These are phyloP conservation scores for Hypercompe scribonia DNA, from an alignment of 2,888 invertebrate species.

Conservation along the genomic window DNA sequence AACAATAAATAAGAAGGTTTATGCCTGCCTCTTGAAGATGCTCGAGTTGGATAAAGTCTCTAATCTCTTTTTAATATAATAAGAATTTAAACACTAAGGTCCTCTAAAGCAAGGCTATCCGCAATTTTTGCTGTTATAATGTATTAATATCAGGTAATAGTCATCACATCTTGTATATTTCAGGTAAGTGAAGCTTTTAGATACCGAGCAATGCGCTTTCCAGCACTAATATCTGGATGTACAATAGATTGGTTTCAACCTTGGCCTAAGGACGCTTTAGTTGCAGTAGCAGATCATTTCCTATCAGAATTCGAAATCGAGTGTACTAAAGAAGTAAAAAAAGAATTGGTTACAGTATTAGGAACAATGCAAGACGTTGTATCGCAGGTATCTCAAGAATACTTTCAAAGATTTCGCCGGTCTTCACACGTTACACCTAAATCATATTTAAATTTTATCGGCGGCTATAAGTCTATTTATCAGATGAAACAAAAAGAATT, in stretches of 20 bases:
- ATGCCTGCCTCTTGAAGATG: too few species aligned
- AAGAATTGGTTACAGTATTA: conserved; percentile 94
- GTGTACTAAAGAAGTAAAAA: conserved; percentile 93
- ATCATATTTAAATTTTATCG: conserved; percentile 97
- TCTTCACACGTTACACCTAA: conserved; percentile 99
- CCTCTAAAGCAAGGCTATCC: neutral
- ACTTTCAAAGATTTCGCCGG: conserved; percentile 96
- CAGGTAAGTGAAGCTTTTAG: conserved; percentile 98
- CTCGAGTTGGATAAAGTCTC: too few species aligned
- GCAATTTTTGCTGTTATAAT: neutral
- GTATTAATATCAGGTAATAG: neutral
- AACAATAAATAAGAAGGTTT: too few species aligned
- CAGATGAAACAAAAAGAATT: conserved; percentile 95
- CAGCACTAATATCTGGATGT: conserved; percentile 98
- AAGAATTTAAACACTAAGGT: neutral
- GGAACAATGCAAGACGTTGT: conserved; percentile 98
- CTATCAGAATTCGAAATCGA: conserved; percentile 95
- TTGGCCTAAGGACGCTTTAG: conserved; percentile 98
- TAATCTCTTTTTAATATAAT: neutral
- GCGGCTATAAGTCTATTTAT: conserved; percentile 98
- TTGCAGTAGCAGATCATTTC: conserved; percentile 97
- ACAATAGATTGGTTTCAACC: conserved; percentile 99
- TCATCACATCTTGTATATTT: conserved; percentile 40
- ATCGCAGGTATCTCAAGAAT: conserved; percentile 93
- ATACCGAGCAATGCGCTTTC: conserved; percentile 95